Evolutionary conservation across 2,888 invertebrate species (phyloP), one percentile per base, ranked within the genome.

Genomic region (Glyphotaelius pellucidus): DNA sequence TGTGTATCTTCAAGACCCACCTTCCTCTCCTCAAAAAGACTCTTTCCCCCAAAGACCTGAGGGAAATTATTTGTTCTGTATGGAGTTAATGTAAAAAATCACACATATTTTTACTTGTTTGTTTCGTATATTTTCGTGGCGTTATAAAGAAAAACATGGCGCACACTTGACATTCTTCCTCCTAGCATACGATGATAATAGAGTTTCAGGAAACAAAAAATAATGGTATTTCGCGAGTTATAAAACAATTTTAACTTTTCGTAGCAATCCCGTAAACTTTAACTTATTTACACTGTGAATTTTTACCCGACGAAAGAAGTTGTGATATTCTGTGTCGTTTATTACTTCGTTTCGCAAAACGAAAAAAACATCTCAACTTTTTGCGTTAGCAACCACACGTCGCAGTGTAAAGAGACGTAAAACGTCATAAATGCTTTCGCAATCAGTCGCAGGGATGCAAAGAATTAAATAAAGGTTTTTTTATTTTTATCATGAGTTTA

Each of bases 311-410:
- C 25, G 25, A 67, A 67, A 67, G 67, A 67, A 25, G 67, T 25
- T 67, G 12, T 42, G 12, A 67, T n/a, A n/a, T n/a, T 7, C 25
- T n/a, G 67, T 7, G 67, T 67, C 67, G 67, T 67, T 67, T 83
- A 83, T 83, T 83, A 38, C 35, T 35, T 83, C 38, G 83, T 35
- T 35, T 83, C 25, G 32, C 35, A 35, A 83, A 83, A 83, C n/a
- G 19, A 83, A 42, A 42, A 83, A 83, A 83, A 35, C 7, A 1
- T 25, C 83, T 15, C 25, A 25, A 83, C 35, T 35, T 83, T 83
- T 83, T 32, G 83, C 83, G 35, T 83, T n/a, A 32, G 83, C 38
- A 83, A 38, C 83, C 38, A 35, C 83, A 15, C 35, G 35, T 19
- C 5, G 5, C 67, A 81, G 83, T 35, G 32, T 83, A 35, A 83